These are phyloP conservation scores for Stenchaetothrips biformis DNA, from an alignment of 2,888 invertebrate genomes.

Conservation along the genomic window DNA sequence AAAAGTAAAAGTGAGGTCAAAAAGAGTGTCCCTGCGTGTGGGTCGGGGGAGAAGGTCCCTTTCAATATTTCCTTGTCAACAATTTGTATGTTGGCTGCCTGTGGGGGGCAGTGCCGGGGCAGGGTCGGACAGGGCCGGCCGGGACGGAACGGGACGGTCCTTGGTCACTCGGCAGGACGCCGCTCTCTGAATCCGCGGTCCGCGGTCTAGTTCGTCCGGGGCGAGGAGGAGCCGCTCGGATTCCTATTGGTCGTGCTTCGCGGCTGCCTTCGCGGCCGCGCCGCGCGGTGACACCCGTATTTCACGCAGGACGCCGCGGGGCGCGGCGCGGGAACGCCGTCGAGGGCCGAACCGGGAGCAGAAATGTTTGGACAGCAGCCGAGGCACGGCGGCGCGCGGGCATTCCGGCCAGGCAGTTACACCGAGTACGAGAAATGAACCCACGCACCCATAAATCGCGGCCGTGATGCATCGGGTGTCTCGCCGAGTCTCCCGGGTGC, in stretches of 20 bases:
- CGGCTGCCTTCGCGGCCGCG: background rate
- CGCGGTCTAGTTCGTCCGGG: too few relatives aligned
- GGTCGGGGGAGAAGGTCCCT: background rate
- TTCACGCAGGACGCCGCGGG: background rate
- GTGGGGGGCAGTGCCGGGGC: background rate
- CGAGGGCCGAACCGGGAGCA: constrained; percentile 6
- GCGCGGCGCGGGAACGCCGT: background rate
- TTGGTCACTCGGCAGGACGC: too few relatives aligned
- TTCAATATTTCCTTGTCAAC: constrained; percentile 23
- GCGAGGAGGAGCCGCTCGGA: too few relatives aligned
- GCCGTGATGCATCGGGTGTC: constrained; percentile 9
- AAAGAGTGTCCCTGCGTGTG: background rate
- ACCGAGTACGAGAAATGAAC: constrained; percentile 16
- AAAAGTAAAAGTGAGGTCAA: background rate
- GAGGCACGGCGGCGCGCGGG: background rate
- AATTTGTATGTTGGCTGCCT: constrained; percentile 16
- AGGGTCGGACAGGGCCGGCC: too few relatives aligned
- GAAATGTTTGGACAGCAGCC: constrained; percentile 9
- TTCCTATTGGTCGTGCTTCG: background rate
- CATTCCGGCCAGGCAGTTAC: background rate
- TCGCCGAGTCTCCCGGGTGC: background rate
- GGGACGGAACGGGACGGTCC: too few relatives aligned
- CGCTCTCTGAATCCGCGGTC: too few relatives aligned
- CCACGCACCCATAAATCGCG: constrained; percentile 16
- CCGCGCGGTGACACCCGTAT: background rate